Percentiles rank a stretch among this genome's conserved stretches.
Conservation (phyloP, 2,113 vertebrate species). For the Capreolus pygargus region DNA sequence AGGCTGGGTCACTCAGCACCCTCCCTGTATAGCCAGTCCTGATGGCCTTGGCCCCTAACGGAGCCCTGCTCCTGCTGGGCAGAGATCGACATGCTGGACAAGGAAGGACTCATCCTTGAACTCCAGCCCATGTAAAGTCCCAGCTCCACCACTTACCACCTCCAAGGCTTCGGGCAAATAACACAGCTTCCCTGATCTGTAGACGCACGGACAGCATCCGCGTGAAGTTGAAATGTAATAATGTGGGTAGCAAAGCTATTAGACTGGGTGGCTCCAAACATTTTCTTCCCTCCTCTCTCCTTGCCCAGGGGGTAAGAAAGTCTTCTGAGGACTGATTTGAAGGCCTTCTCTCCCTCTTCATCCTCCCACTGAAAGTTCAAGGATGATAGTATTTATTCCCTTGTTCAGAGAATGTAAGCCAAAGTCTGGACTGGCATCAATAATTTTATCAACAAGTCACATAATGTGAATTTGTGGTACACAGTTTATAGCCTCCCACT, state of each 20-base stretch:
- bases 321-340: not conserved
- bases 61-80: not conserved
- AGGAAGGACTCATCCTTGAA: not conserved
- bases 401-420: slow-evolving; percentile 35
- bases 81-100: not conserved
- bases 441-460: slow-evolving; percentile 55
- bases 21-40: fast-evolving
- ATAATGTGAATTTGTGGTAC: slow-evolving; percentile 36
- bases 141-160: fast-evolving
- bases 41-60: not conserved
- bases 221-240: not conserved
- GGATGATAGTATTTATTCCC: slow-evolving; percentile 51
- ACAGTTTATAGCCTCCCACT: slow-evolving; percentile 11
- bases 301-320: not conserved
- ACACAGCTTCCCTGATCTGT: not conserved
- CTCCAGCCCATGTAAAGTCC: not conserved
- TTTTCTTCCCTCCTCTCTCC: not conserved
- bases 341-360: not conserved
- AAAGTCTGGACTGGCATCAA: not conserved
- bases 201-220: not conserved
- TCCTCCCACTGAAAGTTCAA: slow-evolving; percentile 6
- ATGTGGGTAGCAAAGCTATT: not conserved
- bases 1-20: too few relatives aligned
- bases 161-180: not conserved
- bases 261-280: not conserved